Evolutionary conservation across 2,888 invertebrate species (phyloP).

Genomic region (Nesidiocoris tenuis): DNA sequence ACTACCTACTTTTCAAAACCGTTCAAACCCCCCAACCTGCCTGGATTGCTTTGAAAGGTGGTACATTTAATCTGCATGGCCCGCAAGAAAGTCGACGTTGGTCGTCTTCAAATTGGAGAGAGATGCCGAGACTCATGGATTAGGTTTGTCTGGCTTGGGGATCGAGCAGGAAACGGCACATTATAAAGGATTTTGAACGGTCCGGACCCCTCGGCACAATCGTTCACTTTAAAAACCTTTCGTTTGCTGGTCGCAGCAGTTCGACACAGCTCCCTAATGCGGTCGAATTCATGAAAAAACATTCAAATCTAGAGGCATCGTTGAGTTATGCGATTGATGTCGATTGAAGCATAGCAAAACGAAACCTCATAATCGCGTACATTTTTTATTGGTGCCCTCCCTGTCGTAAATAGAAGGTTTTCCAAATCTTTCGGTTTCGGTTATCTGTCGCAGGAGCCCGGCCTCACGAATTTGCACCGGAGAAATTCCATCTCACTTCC

Average conservation of each 20-base stretch:
- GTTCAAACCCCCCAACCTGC: no score
- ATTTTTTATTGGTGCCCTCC: no score
- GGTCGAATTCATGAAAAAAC: no score
- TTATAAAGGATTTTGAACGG: neutral
- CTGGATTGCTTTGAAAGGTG: no score
- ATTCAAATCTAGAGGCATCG: no score
- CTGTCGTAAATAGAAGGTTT: no score
- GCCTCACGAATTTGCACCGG: slow-evolving; percentile 55
- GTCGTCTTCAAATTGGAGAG: no score
- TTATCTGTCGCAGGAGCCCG: neutral
- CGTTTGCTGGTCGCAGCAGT: neutral
- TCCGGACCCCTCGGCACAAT: neutral
- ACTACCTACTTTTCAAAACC: no score
- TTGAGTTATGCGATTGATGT: no score
- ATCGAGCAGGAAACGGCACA: neutral
- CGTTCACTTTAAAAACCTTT: neutral
- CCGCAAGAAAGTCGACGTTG: neutral
- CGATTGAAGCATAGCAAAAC: no score
- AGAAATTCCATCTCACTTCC: slow-evolving; percentile 76
- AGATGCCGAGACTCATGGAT: neutral
- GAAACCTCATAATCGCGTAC: no score
- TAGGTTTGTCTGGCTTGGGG: neutral
- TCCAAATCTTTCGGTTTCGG: neutral
- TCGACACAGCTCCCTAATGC: no score
- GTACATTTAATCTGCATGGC: neutral